Percentiles rank a stretch among this genome's conserved stretches.
phyloP scores from a whole-genome alignment of 2,113 vertebrate genomes.

The Stegastes partitus region DNA sequence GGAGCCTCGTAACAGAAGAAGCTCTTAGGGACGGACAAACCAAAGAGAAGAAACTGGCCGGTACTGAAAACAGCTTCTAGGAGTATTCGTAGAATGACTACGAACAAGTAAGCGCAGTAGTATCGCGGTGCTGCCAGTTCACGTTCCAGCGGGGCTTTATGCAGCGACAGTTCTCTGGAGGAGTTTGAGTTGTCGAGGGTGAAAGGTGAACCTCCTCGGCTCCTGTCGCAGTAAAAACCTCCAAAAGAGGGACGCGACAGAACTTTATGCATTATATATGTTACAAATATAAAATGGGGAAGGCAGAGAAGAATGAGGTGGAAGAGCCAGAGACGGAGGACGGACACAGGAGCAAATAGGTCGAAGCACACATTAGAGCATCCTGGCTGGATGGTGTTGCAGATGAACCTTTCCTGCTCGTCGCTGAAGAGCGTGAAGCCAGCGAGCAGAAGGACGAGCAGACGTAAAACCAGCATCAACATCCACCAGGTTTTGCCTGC shows the following conservation, averaged over 20 bases:
- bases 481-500: slow-evolving; percentile 65
- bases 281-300: slow-evolving; percentile 48
- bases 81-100: slow-evolving; percentile 37
- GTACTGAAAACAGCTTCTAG: slow-evolving; percentile 47
- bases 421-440: slow-evolving; percentile 63
- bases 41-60: slow-evolving; percentile 57
- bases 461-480: slow-evolving; percentile 48
- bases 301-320: slow-evolving; percentile 62
- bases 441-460: slow-evolving; percentile 37
- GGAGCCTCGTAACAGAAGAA: slow-evolving; percentile 71
- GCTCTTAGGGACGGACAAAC: slow-evolving; percentile 46
- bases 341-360: slow-evolving; percentile 39
- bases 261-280: slow-evolving; percentile 50
- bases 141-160: background rate
- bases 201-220: background rate
- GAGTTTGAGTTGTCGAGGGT: slow-evolving; percentile 13
- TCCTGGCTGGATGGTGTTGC: slow-evolving; percentile 67
- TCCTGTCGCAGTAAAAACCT: background rate
- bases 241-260: background rate
- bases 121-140: slow-evolving; percentile 29
- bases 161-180: slow-evolving; percentile 25
- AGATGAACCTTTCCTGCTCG: slow-evolving; percentile 67
- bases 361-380: slow-evolving; percentile 65
- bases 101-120: slow-evolving; percentile 39
- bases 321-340: slow-evolving; percentile 67